Evolutionary conservation across 2,888 invertebrate species (phyloP).

Genomic region (Spodoptera exigua): DNA sequence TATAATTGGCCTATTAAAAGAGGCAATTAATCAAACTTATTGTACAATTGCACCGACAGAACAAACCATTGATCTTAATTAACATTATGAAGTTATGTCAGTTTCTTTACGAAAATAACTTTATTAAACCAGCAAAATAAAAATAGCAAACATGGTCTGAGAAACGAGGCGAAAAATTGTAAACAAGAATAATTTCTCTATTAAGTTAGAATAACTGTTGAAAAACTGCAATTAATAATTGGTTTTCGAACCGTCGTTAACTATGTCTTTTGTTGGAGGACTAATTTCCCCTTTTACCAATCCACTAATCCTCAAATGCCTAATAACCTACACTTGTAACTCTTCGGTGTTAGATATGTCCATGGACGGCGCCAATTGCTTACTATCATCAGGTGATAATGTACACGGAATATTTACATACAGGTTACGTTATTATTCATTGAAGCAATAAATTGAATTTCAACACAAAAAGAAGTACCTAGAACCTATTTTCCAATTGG

Average conservation of each 20-base stretch:
- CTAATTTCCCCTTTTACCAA: too few relatives aligned
- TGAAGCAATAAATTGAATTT: not conserved
- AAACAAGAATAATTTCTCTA: not conserved
- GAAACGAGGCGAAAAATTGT: slow-evolving; percentile 15
- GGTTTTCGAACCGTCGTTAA: too few relatives aligned
- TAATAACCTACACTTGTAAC: too few relatives aligned
- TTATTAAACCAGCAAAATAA: slow-evolving; percentile 17
- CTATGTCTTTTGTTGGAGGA: not conserved
- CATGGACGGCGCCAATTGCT: too few relatives aligned
- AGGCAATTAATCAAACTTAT: slow-evolving; percentile 73
- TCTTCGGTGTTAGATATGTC: not conserved
- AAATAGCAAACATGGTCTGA: slow-evolving; percentile 1
- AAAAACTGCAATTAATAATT: too few relatives aligned
- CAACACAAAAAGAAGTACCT: slow-evolving; percentile 7
- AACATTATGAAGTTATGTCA: slow-evolving; percentile 36
- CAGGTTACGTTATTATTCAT: too few relatives aligned
- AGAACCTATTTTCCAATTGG: slow-evolving; percentile 13
- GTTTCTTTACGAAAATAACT: slow-evolving; percentile 43
- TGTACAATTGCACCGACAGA: slow-evolving; percentile 40
- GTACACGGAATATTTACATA: too few relatives aligned
- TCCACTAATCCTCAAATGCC: too few relatives aligned
- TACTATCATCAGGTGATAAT: too few relatives aligned
- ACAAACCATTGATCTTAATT: slow-evolving; percentile 55
- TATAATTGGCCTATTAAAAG: slow-evolving; percentile 73
- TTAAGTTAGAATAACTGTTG: too few relatives aligned